Base-by-base conservation (phyloP, 2,888 invertebrate genomes). In the Dioctria rufipes region DNA sequence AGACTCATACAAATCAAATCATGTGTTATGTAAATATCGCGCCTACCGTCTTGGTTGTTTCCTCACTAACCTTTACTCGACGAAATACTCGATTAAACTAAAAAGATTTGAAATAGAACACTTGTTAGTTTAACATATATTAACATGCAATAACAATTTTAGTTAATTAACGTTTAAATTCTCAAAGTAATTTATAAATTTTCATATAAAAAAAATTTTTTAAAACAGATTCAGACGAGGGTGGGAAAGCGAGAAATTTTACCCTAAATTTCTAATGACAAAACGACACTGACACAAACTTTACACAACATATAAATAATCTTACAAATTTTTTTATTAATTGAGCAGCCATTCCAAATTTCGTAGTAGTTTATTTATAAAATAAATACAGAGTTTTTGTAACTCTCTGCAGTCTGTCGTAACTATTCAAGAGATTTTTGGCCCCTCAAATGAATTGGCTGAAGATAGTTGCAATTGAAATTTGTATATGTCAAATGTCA, bases 251-350 rank as follows among this genome's bases (percentile, higher is more conserved):
- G 78, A 71, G 60, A 75, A 42, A 25, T 71, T 80, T 82, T 67
- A 82, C 40, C 81, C 73, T 78, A 58, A 9, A 79, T 60, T 40
- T 46, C 39, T 49, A 67, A 54, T 58, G 1, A 25, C 37, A 65
- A 54, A 25, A 39, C 39, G 43, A 40, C 46, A 78, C 49, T 51
- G 39, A 63, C 5, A 43, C 25, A 42, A 65, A 65, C 42, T 9
- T 60, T 54, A 39, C 25, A 67, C 2, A 13, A 42, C 66, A 37
- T 58, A 79, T 46, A 54, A 25, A 51, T 37, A 51, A 66, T 84
- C 89, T 89, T 89, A 89, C 89, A 87, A 89, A 88, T 86, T 86
- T 88, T 82, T 88, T 87, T 84, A 89, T 88, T 63, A 89, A 86
- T 86, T 88, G 87, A 84, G 87, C 87, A 86, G 89, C 89, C 89